Percentiles rank a stretch among this genome's conserved stretches.
Evolutionary conservation across 1,140 invertebrate species (phyloP).

Genomic region (Pogonus chalceus): DNA sequence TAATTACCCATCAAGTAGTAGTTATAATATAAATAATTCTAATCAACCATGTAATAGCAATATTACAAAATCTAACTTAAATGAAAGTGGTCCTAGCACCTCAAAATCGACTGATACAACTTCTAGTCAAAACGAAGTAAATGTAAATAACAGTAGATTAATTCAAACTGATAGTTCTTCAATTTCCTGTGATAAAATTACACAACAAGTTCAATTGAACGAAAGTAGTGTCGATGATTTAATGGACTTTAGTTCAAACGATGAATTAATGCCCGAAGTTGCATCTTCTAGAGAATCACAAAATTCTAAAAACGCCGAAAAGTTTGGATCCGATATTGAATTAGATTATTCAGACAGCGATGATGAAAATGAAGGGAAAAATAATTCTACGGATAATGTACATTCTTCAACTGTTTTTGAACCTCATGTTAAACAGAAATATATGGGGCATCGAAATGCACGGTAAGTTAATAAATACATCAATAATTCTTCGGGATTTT

Average conservation of each 20-base stretch:
- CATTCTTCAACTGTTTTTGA: conserved; percentile 21
- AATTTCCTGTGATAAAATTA: neutral
- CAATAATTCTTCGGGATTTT: conserved; percentile 9
- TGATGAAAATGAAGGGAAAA: conserved; percentile 9
- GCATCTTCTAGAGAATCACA: neutral
- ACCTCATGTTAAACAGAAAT: conserved; percentile 56
- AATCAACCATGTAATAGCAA: too few relatives aligned
- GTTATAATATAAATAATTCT: too few relatives aligned
- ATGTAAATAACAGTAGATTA: neutral
- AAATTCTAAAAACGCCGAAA: neutral
- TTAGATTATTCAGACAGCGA: conserved; percentile 23
- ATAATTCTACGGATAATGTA: conserved; percentile 10
- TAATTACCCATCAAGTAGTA: too few relatives aligned
- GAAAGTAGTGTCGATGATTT: neutral
- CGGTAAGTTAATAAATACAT: conserved; percentile 38
- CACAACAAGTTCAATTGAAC: neutral
- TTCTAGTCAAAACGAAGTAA: neutral
- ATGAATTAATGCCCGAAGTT: neutral
- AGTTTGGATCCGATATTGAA: conserved; percentile 19
- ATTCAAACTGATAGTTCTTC: neutral
- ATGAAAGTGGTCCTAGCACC: neutral
- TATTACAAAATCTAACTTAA: neutral
- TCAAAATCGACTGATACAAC: neutral
- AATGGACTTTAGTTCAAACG: neutral
- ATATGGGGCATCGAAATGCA: conserved; percentile 73